phyloP scores from a whole-genome alignment of 2,888 invertebrate genomes.

The Theretra japonica region DNA sequence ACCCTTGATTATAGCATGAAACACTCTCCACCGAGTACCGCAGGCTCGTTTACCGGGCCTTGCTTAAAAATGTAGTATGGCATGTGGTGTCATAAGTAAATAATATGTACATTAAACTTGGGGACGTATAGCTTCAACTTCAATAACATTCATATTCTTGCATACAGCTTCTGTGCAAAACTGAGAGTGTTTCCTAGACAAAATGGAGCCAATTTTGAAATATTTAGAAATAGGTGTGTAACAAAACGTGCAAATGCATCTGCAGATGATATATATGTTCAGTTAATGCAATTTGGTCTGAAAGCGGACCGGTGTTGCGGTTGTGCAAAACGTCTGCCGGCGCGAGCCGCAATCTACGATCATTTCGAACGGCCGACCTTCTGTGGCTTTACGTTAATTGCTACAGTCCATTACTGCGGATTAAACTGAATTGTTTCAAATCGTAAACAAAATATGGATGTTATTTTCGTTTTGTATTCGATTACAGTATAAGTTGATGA shows the following conservation, averaged over 20 bases:
- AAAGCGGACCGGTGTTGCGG: neutral
- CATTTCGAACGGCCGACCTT: constrained; percentile 11
- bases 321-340: constrained; percentile 24
- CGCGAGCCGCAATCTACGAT: constrained; percentile 11
- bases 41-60: too few species aligned
- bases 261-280: constrained; percentile 5
- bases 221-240: constrained; percentile 1
- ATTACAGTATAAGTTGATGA: too few species aligned
- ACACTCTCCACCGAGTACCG: too few species aligned
- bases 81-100: too few species aligned
- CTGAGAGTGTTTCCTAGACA: neutral
- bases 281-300: constrained; percentile 11
- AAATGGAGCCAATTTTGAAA: neutral
- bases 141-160: neutral
- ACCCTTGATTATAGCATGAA: too few species aligned
- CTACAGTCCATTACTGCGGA: constrained; percentile 1
- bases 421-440: neutral
- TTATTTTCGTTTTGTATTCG: too few species aligned
- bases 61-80: too few species aligned
- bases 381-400: constrained; percentile 17
- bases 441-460: neutral
- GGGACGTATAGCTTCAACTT: too few species aligned
- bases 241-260: constrained; percentile 10
- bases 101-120: too few species aligned
- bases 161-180: neutral